Percentiles rank a stretch among this genome's conserved stretches.
Conservation (phyloP, 2,113 vertebrate species). For the Telmatochromis sp. region DNA sequence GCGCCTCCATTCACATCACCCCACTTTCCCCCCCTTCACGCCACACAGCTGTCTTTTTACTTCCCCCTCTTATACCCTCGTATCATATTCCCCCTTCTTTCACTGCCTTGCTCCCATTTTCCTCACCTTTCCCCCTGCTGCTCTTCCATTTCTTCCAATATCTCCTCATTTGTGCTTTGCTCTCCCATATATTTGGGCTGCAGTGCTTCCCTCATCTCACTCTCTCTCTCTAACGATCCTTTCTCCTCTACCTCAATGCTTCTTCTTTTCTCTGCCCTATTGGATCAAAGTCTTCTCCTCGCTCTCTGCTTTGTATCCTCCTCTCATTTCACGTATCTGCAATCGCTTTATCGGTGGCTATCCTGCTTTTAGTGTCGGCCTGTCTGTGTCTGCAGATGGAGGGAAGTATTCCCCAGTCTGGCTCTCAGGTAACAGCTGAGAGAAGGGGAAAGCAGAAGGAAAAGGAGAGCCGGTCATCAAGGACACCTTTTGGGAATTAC, state of each 20-base stretch:
- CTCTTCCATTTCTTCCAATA: constrained; percentile 21
- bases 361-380: constrained; percentile 23
- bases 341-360: constrained; percentile 10
- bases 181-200: not conserved
- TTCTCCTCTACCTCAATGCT: not conserved
- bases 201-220: not conserved
- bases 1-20: not conserved
- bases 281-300: not conserved
- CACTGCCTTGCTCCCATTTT: constrained; percentile 3
- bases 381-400: constrained; percentile 29
- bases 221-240: not conserved
- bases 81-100: constrained; percentile 6
- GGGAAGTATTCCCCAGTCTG: constrained; percentile 46
- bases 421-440: constrained; percentile 29
- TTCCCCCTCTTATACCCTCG: not conserved
- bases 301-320: not conserved
- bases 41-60: not conserved
- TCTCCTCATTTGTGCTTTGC: not conserved
- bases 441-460: not conserved
- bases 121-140: constrained; percentile 2
- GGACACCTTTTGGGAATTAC: constrained; percentile 35
- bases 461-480: constrained; percentile 3
- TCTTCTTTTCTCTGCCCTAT: not conserved
- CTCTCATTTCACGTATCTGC: constrained; percentile 35
- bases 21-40: not conserved